Base-by-base conservation (phyloP, 2,797 vertebrate genomes). In the Lates japonicus region DNA sequence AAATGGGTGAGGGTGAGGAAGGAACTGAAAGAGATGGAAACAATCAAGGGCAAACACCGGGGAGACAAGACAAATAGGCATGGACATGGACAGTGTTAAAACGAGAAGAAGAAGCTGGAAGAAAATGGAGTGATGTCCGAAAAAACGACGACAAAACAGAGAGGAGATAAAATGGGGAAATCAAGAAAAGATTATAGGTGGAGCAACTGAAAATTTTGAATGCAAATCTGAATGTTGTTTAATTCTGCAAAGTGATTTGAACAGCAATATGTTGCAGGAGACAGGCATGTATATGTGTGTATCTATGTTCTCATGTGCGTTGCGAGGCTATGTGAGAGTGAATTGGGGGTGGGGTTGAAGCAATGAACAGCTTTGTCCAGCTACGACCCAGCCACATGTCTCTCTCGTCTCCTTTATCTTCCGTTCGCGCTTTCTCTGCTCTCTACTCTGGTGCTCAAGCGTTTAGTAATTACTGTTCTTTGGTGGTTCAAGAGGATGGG, bases 281-380 rank as follows among this genome's bases (percentile, higher is more conserved):
- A 74, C 73, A 59, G 41, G 55, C 51, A 1, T 72, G 58, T 83
- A 7, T 60, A 41, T 46, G 22, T 80, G 65, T 73, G 63, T 63
- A 7, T 33, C 4, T 14, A 42, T 77, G 63, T 76, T 61, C 41
- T 54, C 44, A 54, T 69, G 64, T 37, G 60, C 71, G 60, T 69
- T 29, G 52, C 25, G 20, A 63, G 49, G 59, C 66, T 25, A 42
- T 65, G 57, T 58, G 54, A 57, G 62, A 41, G 31, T 41, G 66
- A 54, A 66, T 44, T 78, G 83, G 83, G 90, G 84, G 82, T 78
- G 64, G 83, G 78, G 81, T 60, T 75, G 46, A n/a, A n/a, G 63
- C 61, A 88, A 91, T 85, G 84, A 93, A 74, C 86, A 91, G 81
- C 67, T 85, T 87, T 85, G 74, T 86, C 81, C 81, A 80, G 85